phyloP scores from a whole-genome alignment of 2,888 invertebrate genomes.

The Belgica antarctica region DNA sequence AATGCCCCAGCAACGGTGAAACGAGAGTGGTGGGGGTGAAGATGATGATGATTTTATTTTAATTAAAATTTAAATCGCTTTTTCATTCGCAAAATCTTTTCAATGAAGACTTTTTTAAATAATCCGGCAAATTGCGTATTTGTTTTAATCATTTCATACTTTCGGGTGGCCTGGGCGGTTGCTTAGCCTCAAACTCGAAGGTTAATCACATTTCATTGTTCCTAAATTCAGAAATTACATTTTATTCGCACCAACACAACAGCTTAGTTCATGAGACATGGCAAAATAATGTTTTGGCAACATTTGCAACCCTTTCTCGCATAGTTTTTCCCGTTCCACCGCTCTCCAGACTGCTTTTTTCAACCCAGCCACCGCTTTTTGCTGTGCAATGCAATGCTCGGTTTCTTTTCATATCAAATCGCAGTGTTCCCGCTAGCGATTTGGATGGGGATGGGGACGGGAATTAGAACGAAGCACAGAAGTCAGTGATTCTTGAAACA shows the following conservation, averaged over 20 bases:
- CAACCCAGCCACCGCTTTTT: neutral
- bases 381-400: neutral
- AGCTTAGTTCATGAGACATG: constrained; percentile 1
- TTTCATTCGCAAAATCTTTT: no score
- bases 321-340: neutral
- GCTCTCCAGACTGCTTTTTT: neutral
- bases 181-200: no score
- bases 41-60: neutral
- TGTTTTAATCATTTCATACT: no score
- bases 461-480: neutral
- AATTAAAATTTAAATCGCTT: neutral
- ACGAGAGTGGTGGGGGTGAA: no score
- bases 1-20: no score
- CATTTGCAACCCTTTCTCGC: neutral
- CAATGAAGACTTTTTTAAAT: no score
- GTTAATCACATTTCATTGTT: no score
- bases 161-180: no score
- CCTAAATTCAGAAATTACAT: no score
- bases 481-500: neutral
- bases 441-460: neutral
- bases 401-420: neutral
- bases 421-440: neutral
- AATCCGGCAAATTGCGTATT: no score
- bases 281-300: constrained; percentile 11
- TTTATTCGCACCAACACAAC: no score